These are phyloP conservation scores for Heliornis fulica DNA, from an alignment of 2,113 vertebrate genomes.

Conservation along the genomic window DNA sequence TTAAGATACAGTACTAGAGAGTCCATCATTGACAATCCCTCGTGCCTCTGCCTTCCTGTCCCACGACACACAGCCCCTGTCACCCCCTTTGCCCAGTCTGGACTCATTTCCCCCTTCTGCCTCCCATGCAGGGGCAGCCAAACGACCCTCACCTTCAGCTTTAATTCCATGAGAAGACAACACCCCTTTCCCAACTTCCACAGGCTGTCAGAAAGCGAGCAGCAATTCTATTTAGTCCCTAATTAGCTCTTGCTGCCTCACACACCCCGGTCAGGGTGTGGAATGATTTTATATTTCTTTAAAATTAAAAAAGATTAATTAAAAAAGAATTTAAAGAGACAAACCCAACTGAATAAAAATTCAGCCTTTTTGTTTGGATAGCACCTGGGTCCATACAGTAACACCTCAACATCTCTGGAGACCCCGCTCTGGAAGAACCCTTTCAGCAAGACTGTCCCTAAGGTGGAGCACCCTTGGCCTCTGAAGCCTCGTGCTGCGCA, in stretches of 20 bases:
- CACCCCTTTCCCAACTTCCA: not conserved
- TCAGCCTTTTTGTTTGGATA: not conserved
- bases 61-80: not conserved
- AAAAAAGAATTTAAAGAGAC: too few relatives aligned
- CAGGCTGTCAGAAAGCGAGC: not conserved
- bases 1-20: not conserved
- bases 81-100: not conserved
- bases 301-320: too few relatives aligned
- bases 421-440: not conserved
- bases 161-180: rapidly evolving
- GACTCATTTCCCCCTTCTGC: not conserved
- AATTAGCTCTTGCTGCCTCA: not conserved
- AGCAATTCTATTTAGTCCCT: not conserved
- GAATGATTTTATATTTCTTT: not conserved
- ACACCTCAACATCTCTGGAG: not conserved
- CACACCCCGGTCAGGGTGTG: rapidly evolving
- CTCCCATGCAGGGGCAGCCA: not conserved
- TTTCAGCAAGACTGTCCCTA: rapidly evolving
- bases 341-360: rapidly evolving
- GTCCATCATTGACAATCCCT: too few relatives aligned
- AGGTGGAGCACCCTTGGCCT: not conserved
- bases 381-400: not conserved
- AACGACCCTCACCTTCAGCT: not conserved
- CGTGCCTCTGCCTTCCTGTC: not conserved
- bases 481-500: not conserved